Percentiles rank a stretch among this genome's conserved stretches.
phyloP scores from a whole-genome alignment of 1,140 invertebrate species.

The Tetragnatha versicolor region DNA sequence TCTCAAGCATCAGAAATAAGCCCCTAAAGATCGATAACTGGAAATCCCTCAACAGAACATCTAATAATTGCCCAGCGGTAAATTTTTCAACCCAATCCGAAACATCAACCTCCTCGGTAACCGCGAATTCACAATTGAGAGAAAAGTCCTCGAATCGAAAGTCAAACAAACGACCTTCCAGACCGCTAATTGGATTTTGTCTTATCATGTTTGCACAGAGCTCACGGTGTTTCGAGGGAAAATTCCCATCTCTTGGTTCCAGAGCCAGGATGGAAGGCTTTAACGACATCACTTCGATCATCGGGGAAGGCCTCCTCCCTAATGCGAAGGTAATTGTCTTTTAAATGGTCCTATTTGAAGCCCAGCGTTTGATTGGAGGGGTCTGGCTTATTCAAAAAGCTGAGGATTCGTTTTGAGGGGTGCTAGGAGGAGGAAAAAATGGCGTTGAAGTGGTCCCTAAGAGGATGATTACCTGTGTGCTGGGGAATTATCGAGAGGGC shows the following conservation, averaged over 20 bases:
- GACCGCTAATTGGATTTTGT: conserved; percentile 21
- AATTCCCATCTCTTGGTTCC: not conserved
- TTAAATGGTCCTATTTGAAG: conserved; percentile 13
- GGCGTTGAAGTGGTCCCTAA: no score
- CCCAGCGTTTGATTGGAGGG: not conserved
- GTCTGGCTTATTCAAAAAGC: no score
- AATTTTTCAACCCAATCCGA: no score
- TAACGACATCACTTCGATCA: conserved; percentile 20
- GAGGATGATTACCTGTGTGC: no score
- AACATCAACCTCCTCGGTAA: no score
- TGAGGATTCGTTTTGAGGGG: no score
- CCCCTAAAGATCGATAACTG: no score
- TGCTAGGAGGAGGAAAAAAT: no score
- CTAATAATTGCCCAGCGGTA: no score
- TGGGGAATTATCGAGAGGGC: no score
- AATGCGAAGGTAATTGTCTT: conserved; percentile 26
- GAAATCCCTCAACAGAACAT: no score
- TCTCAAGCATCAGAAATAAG: no score
- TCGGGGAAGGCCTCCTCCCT: conserved; percentile 8
- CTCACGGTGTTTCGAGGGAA: not conserved
- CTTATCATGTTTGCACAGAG: conserved; percentile 31
- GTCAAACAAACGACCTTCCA: not conserved
- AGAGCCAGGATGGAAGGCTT: not conserved
- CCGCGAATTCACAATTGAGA: not conserved
- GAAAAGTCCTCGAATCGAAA: conserved; percentile 6